These are phyloP conservation scores for Alsophila aescularia DNA, from an alignment of 2,888 invertebrate species.

Conservation along the genomic window DNA sequence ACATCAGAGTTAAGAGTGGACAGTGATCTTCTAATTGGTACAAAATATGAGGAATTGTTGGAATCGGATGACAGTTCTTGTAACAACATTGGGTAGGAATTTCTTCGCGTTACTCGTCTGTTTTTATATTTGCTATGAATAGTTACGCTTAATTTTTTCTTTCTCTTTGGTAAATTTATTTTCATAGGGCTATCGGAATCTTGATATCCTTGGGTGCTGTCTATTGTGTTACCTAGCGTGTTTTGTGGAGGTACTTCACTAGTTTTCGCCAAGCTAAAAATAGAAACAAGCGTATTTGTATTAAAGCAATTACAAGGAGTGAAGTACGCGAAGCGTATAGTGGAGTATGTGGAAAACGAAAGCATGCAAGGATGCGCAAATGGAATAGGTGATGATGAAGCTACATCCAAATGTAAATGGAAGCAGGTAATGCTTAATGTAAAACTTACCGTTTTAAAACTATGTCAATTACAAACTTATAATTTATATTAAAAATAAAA, in stretches of 20 bases:
- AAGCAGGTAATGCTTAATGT: conserved; percentile 64
- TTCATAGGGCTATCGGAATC: conserved; percentile 66
- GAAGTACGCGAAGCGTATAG: not conserved
- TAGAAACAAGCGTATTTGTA: conserved; percentile 36
- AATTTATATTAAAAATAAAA: not conserved
- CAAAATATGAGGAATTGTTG: conserved; percentile 50
- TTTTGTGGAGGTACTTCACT: conserved; percentile 43
- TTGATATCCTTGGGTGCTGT: conserved; percentile 70
- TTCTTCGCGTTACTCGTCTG: conserved; percentile 44
- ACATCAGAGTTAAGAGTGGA: conserved; percentile 51
- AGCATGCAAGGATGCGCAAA: conserved; percentile 18
- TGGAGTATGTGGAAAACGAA: not conserved
- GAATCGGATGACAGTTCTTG: conserved; percentile 56
- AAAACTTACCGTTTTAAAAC: not conserved
- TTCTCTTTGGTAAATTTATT: conserved; percentile 46
- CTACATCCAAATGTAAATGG: conserved; percentile 57
- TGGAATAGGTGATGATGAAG: conserved; percentile 33
- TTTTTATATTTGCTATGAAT: conserved; percentile 29
- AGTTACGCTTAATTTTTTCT: conserved; percentile 46
- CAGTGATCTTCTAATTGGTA: conserved; percentile 34
- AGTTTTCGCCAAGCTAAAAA: conserved; percentile 50
- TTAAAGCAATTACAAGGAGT: conserved; percentile 33
- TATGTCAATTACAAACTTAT: no score
- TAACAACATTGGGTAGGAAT: conserved; percentile 37
- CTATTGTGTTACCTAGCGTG: conserved; percentile 49